Evolutionary conservation across 2,797 vertebrate genomes (phyloP).

Genomic region (Natrix natrix): DNA sequence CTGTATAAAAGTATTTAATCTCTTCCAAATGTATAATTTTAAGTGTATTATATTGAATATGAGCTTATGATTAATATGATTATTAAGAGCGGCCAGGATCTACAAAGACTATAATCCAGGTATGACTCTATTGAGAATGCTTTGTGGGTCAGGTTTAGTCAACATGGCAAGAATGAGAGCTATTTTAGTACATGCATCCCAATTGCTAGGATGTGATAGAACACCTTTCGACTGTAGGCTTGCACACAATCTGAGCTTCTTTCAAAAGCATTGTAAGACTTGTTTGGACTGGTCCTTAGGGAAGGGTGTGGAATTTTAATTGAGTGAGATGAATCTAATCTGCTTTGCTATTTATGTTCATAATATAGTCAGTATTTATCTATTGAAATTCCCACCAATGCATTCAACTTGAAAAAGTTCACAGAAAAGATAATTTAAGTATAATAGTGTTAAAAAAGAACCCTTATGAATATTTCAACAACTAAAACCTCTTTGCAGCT

Average conservation of each 20-base stretch:
- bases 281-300: not conserved
- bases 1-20: not conserved
- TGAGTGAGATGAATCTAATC: not conserved
- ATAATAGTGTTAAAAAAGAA: not conserved
- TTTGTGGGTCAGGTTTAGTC: not conserved
- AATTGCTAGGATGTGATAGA: not conserved
- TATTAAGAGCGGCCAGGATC: not conserved
- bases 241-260: not conserved
- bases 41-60: not conserved
- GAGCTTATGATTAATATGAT: not conserved
- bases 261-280: not conserved
- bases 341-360: not conserved
- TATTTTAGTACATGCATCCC: not conserved
- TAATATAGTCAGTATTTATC: not conserved
- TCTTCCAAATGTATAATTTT: not conserved
- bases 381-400: not conserved
- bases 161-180: not conserved
- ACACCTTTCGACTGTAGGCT: not conserved
- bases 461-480: not conserved
- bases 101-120: not conserved
- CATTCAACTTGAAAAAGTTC: not conserved
- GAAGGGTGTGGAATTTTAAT: constrained; percentile 1
- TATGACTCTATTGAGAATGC: not conserved
- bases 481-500: not conserved
- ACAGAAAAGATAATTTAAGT: not conserved